Conservation (phyloP, 2,797 vertebrate species). For the Gobio occitaniae region DNA sequence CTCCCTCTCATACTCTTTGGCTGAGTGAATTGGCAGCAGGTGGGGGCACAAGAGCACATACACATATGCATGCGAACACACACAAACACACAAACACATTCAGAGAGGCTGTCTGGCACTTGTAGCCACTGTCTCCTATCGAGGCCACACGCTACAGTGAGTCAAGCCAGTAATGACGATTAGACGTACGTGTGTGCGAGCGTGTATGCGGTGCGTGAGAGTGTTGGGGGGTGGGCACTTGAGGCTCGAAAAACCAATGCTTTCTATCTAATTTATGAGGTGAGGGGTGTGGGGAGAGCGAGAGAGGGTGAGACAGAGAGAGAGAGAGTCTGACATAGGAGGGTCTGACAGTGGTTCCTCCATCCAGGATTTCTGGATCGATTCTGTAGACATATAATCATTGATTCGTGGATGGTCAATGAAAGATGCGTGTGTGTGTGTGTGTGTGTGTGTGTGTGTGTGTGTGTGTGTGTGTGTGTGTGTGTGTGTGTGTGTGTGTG, state of each 20-base stretch:
- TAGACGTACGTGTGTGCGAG: constrained; percentile 30
- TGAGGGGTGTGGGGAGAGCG: constrained; percentile 19
- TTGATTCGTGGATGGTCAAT: constrained; percentile 52
- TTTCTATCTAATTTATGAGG: constrained; percentile 58
- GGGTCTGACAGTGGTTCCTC: constrained; percentile 43
- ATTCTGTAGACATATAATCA: constrained; percentile 60
- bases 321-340: constrained; percentile 37
- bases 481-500: too few relatives aligned
- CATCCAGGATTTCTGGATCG: constrained; percentile 55
- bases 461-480: too few relatives aligned
- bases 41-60: constrained; percentile 48
- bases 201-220: constrained; percentile 1
- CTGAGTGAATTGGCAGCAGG: constrained; percentile 57
- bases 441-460: too few relatives aligned
- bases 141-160: constrained; percentile 43
- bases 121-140: constrained; percentile 21
- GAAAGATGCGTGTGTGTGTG: constrained; percentile 39
- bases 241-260: constrained; percentile 45
- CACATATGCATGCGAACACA: constrained; percentile 40
- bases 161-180: constrained; percentile 42
- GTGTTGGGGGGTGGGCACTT: constrained; percentile 29
- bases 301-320: background rate
- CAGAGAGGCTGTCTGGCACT: constrained; percentile 41
- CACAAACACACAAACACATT: constrained; percentile 48
- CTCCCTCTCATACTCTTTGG: constrained; percentile 42